Evolutionary conservation across 35 echinoderm and acorn worm species (phyloP).

Genomic region (Lytechinus pictus): DNA sequence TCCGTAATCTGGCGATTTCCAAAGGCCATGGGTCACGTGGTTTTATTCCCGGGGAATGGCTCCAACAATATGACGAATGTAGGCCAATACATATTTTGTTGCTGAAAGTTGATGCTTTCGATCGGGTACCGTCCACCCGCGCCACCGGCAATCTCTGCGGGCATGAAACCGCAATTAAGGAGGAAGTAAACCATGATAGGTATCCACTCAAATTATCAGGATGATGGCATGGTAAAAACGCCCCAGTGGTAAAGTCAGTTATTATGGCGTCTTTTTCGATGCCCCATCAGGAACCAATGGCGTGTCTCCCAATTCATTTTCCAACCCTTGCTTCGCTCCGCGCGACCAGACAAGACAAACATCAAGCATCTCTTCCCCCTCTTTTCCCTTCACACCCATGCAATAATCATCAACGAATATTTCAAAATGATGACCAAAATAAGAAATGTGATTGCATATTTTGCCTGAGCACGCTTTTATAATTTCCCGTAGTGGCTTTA

Average conservation of each 20-base stretch:
- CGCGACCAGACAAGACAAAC: not conserved
- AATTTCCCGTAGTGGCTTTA: slow-evolving; percentile 43
- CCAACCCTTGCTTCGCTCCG: not conserved
- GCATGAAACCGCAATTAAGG: slow-evolving; percentile 43
- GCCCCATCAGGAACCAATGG: not conserved
- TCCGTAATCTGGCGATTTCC: slow-evolving; percentile 39
- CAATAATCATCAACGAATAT: slow-evolving; percentile 22
- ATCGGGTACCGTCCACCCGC: slow-evolving; percentile 32
- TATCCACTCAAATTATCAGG: slow-evolving; percentile 53
- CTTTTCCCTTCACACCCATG: not conserved
- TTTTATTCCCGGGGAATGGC: slow-evolving; percentile 38
- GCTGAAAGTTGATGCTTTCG: slow-evolving; percentile 52
- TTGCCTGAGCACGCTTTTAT: slow-evolving; percentile 22
- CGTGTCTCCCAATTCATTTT: slow-evolving; percentile 41
- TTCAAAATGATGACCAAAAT: slow-evolving; percentile 46
- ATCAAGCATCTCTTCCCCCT: not conserved
- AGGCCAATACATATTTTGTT: slow-evolving; percentile 58
- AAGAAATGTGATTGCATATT: slow-evolving; percentile 52
- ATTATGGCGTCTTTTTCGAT: not conserved
- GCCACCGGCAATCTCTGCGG: slow-evolving; percentile 47
- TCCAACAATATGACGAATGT: slow-evolving; percentile 50
- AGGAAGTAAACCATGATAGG: slow-evolving; percentile 46
- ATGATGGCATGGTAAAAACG: slow-evolving; percentile 49
- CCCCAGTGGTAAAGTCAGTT: slow-evolving; percentile 35
- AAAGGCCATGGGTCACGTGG: slow-evolving; percentile 52